These are phyloP conservation scores for Labeo calbasu DNA, from an alignment of 2,797 vertebrate species.

Conservation along the genomic window DNA sequence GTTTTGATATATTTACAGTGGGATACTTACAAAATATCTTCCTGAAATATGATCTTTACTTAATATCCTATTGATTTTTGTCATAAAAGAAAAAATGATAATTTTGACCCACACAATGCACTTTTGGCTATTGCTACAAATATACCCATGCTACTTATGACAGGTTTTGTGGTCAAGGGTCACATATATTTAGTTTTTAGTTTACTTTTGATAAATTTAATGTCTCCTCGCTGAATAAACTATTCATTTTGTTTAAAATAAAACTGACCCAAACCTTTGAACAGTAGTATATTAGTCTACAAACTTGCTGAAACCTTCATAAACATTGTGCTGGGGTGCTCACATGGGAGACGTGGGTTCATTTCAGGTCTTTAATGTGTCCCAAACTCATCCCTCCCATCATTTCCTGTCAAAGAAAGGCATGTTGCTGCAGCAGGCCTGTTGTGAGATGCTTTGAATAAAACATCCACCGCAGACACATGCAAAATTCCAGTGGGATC, in stretches of 20 bases:
- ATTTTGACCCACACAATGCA: no score
- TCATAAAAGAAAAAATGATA: no score
- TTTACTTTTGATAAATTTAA: neutral
- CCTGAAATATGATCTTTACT: no score
- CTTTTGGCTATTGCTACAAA: no score
- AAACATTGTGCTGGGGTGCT: neutral
- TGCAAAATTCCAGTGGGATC: neutral
- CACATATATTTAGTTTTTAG: neutral
- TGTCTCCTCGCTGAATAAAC: neutral
- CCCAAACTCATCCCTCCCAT: neutral
- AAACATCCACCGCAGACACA: constrained; percentile 16
- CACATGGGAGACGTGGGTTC: neutral
- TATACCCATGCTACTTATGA: no score
- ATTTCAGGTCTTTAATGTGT: neutral
- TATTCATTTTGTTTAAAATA: neutral
- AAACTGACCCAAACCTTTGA: neutral
- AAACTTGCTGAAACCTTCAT: neutral
- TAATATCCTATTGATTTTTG: no score
- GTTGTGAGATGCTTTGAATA: constrained; percentile 22
- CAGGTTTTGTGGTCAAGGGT: no score
- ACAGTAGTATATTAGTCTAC: neutral
- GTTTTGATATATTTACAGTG: no score
- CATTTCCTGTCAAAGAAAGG: constrained; percentile 34
- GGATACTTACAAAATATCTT: no score
- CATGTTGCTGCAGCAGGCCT: neutral